Base-by-base conservation (phyloP, 37 sponge, comb jelly and placozoan genomes). In the Cliona cf. orientalis region DNA sequence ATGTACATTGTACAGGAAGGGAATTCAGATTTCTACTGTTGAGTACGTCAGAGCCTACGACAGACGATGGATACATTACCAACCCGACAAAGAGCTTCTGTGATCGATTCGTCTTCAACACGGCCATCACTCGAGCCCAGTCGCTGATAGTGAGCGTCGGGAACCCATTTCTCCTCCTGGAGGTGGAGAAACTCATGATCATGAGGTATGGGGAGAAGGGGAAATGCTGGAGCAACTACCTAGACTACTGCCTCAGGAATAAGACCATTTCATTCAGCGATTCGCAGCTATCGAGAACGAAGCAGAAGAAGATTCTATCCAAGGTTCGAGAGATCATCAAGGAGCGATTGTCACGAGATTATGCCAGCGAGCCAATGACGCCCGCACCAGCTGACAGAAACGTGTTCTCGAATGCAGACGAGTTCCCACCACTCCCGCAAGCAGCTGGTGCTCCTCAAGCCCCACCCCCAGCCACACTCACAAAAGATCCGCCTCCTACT, bases 81-180 rank as follows among this genome's bases (percentile, higher is more conserved):
- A 69, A 85, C 43, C 72, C 62, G 37, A 85, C 72, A 23, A 85
- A 78, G 79, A 85, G 86, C 38, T 56, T 85, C 17, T 77, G 71
- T 60, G 86, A 85, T 53, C 68, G 41, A 19, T 61, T 42, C 44
- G 79, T 78, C 22, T 85, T 85, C 79, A 85, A 76, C 60, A 85
- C 86, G 34, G 86, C 74, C 72, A 78, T 85, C 46, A 85, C 86
- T 33, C 74, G 86, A 42, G 86, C 86, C 64, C 78, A 76, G 72
- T 85, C 86, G 7, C 64, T 85, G 49, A 79, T 85, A 22, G 86
- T 85, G 31, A 64, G 66, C 35, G 79, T 85, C 37, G 86, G 86
- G 17, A 85, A 85, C 66, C 86, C 86, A 25, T 85, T 76, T 63
- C 56, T 69, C n/a, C 64, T 85, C 5, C 69, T 85, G 4, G 17